Base-by-base conservation (phyloP, 2,888 invertebrate species). In the Drosophila mettleri region DNA sequence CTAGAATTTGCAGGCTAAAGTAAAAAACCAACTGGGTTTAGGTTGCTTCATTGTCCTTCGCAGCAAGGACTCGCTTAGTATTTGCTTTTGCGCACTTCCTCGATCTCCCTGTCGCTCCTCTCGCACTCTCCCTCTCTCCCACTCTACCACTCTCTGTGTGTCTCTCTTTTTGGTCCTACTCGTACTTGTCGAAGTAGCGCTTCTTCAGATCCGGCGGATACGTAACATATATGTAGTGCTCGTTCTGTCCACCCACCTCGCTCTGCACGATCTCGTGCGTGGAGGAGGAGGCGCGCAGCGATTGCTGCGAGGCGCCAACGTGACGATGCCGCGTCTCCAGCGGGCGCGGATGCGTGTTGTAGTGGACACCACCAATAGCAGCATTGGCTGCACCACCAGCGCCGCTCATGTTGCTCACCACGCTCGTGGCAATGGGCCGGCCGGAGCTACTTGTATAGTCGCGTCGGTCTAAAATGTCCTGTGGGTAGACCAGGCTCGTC, bases 191-290 rank as follows among this genome's bases (percentile, higher is more conserved):
- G 82, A 97, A 93, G 86, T 97, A 94, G 75, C 97, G 94, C 87
- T 96, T 94, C 92, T 97, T 97, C 72, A 97, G 93, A 92, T 97
- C 97, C 38, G 96, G 96, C 80, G 97, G 97, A 93, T 97, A 97
- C 57, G 96, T 96, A 81, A 97, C 97, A 92, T 97, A 97, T 89
- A 97, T 97, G 92, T 97, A 97, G 91, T 96, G 95, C 92, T 95
- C 95, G 91, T 95, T 95, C 89, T 94, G 94, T 66, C 94, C 94
- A 59, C 92, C 61, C 66, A 92, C 86, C 86, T 94, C 94, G 86
- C 90, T 90, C 93, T 94, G 88, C 86, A 90, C 88, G 49, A 90
- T 91, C 74, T 92, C 93, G 63, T 94, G 91, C 67, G 90, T 86
- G 31, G 91, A 91, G 72, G 91, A 85, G 57, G 91, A 91, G 69